Percentiles rank a stretch among this genome's conserved stretches.
Conservation (phyloP, 1,140 invertebrate genomes). For the Dendrolimus punctatus region DNA sequence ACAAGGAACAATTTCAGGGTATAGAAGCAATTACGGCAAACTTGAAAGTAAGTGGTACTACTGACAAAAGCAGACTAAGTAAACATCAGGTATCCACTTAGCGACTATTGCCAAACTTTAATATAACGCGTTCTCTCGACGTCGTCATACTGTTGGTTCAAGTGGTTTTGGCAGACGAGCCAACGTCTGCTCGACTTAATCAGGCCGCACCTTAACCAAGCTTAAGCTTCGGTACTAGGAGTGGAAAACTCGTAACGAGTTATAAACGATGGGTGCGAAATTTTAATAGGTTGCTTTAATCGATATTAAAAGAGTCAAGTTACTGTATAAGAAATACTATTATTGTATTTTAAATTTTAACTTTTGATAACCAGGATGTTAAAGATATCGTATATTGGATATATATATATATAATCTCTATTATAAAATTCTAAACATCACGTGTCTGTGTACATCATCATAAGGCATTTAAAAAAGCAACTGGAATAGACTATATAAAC, state of each 20-base stretch:
- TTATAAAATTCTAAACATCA: too few species aligned
- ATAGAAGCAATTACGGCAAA: constrained; percentile 3
- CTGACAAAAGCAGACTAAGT: constrained; percentile 17
- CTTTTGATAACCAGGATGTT: neutral
- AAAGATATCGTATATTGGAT: neutral
- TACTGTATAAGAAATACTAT: neutral
- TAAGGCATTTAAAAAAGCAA: too few species aligned
- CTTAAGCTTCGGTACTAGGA: constrained; percentile 31
- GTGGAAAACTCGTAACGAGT: constrained; percentile 54
- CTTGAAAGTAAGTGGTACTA: constrained; percentile 18
- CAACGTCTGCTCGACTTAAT: constrained; percentile 48
- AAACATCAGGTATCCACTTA: constrained; percentile 29
- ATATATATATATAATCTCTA: neutral
- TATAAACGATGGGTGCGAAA: constrained; percentile 36
- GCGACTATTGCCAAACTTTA: constrained; percentile 40
- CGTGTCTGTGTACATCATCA: too few species aligned
- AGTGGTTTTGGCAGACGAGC: constrained; percentile 53
- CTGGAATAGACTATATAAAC: too few species aligned
- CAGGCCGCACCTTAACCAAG: constrained; percentile 46
- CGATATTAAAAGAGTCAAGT: neutral
- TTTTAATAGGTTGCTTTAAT: constrained; percentile 22
- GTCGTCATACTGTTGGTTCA: constrained; percentile 30
- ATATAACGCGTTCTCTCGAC: constrained; percentile 33
- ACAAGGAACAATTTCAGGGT: neutral
- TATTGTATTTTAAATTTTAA: neutral